Evolutionary conservation across 2,888 invertebrate genomes (phyloP), one percentile per base, ranked within the genome.

Genomic region (Bombylius discolor): DNA sequence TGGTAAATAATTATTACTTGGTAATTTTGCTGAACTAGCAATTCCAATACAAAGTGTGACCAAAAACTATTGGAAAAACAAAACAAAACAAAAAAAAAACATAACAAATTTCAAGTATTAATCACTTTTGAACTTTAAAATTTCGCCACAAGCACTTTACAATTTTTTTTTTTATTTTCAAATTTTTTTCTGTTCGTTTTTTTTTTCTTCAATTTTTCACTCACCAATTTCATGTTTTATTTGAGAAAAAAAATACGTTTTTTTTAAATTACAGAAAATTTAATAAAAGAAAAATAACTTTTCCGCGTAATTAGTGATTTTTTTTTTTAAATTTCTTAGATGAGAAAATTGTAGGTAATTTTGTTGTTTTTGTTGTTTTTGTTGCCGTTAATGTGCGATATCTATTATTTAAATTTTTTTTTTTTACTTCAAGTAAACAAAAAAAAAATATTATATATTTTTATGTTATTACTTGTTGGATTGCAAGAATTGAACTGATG

Each of bases 1-100:
- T 36, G 61, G 61, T 58, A 72, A 59, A 57, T 73, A 70, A n/a
- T 67, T 67, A n/a, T 67, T 67, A 42, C 64, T 65, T 4, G 67
- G 61, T 6, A 68, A 64, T 51, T 67, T 65, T 32, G 62, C 64
- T 0, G 70, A 68, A 14, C 63, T 62, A 42, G 64, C 51, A 32
- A 64, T 60, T 56, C 62, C 64, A 56, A 64, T 59, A 42, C 66
- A 59, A 39, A 64, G 13, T 32, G 58, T 58, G 51, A 57, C 39
- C 61, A 31, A 54, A 59, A 55, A 61, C 63, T 59, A 62, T 23
- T 23, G 23, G 23, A 23, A 23, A 23, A 23, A 12, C 11, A 54
- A 60, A 61, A 49, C 32, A 57, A 52, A 53, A 47, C 14, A 39
- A 14, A 47, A n/a, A n/a, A n/a, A n/a, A n/a, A n/a, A n/a, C n/a